Evolutionary conservation across 2,888 invertebrate genomes (phyloP).

Genomic region (Eudemis profundana): DNA sequence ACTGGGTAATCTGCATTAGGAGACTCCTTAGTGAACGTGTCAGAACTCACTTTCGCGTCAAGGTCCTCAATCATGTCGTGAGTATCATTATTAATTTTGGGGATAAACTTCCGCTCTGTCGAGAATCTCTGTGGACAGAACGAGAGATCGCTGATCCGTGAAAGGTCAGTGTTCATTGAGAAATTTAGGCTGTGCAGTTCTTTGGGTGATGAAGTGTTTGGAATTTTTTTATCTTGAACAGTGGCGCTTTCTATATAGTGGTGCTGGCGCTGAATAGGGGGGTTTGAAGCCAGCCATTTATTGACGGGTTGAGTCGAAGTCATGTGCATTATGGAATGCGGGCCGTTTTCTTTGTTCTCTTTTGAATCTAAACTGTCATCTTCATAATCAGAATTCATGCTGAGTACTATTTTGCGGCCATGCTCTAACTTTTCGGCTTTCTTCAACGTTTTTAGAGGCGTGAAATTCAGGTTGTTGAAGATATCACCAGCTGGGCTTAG

Average conservation of each 20-base stretch:
- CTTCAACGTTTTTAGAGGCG: slow-evolving; percentile 67
- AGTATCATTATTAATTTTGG: slow-evolving; percentile 68
- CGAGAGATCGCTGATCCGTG: slow-evolving; percentile 78
- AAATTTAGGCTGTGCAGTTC: slow-evolving; percentile 78
- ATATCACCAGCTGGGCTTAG: slow-evolving; percentile 60
- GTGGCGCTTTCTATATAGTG: slow-evolving; percentile 60
- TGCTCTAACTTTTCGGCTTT: slow-evolving; percentile 70
- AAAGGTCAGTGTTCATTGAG: slow-evolving; percentile 79
- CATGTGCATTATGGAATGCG: slow-evolving; percentile 70
- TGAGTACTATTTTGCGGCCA: slow-evolving; percentile 72
- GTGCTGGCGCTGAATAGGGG: slow-evolving; percentile 55
- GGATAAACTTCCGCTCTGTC: slow-evolving; percentile 74
- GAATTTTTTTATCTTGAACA: slow-evolving; percentile 69
- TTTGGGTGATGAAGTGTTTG: slow-evolving; percentile 79
- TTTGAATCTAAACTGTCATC: slow-evolving; percentile 71
- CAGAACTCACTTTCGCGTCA: slow-evolving; percentile 70
- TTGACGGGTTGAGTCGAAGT: slow-evolving; percentile 66
- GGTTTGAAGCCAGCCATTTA: slow-evolving; percentile 65
- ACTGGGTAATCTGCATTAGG: slow-evolving; percentile 62
- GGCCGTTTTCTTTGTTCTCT: slow-evolving; percentile 68
- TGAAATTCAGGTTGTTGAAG: slow-evolving; percentile 77
- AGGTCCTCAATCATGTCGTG: slow-evolving; percentile 69
- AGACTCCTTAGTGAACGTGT: slow-evolving; percentile 84
- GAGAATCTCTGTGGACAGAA: slow-evolving; percentile 78
- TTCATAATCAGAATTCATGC: slow-evolving; percentile 72